Conservation (phyloP, 2,888 invertebrate species). For the Agonopterix subpropinquella region DNA sequence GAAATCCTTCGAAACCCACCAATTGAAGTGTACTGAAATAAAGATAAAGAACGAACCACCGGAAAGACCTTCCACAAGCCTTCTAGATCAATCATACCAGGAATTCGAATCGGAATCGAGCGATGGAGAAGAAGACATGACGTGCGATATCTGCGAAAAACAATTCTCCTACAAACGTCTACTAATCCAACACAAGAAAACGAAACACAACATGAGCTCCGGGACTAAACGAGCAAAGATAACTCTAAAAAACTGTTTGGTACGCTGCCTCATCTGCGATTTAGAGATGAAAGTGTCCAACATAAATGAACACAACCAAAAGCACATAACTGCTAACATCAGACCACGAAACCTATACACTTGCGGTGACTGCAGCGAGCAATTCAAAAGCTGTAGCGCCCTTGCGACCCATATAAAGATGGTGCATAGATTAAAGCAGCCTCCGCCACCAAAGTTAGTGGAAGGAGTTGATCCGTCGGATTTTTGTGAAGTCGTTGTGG, state of each 20-base stretch:
- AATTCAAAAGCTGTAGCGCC: conserved; percentile 57
- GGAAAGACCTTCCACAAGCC: conserved; percentile 30
- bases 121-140: conserved; percentile 59
- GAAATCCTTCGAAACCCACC: conserved; percentile 44
- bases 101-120: conserved; percentile 51
- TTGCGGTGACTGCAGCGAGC: conserved; percentile 55
- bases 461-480: conserved; percentile 53
- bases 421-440: conserved; percentile 47
- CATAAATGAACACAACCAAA: conserved; percentile 62
- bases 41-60: conserved; percentile 44
- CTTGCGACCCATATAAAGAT: conserved; percentile 61
- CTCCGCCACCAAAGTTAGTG: conserved; percentile 28
- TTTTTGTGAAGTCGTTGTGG: conserved; percentile 76
- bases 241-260: conserved; percentile 57
- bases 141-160: conserved; percentile 69
- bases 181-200: conserved; percentile 57
- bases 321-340: conserved; percentile 52
- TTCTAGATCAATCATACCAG: conserved; percentile 27
- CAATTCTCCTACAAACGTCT: conserved; percentile 61
- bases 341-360: conserved; percentile 64
- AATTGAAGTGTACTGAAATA: conserved; percentile 31
- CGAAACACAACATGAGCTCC: conserved; percentile 62
- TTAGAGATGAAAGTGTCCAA: conserved; percentile 60
- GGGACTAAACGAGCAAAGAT: conserved; percentile 60
- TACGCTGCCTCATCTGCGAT: conserved; percentile 63